Evolutionary conservation across 2,888 invertebrate genomes (phyloP), one percentile per base, ranked within the genome.

Genomic region (Plebejus anna): DNA sequence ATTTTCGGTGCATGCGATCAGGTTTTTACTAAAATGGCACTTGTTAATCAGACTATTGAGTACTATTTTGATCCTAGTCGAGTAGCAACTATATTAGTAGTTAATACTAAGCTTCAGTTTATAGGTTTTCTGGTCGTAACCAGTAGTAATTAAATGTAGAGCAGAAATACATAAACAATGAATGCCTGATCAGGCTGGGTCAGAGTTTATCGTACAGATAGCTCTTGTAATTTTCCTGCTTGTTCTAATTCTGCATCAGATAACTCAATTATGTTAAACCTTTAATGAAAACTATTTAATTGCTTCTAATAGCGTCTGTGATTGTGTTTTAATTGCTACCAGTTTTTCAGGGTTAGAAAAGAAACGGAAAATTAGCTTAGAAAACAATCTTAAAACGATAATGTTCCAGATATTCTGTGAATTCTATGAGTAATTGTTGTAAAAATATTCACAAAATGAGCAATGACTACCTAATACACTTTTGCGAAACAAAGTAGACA

Each of bases 171-270:
- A 78, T 77, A 76, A 78, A 79, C 79, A 79, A 77, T 76, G 73
- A 75, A 77, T 51, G 73, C 55, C 16, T 73, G 73, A 55, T 73
- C 76, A 71, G 57, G 47, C 76, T 75, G 81, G 90, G 86, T 89
- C 87, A 84, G 78, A 88, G 91, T 86, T 88, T 90, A 91, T 90
- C 91, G 77, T 77, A 55, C 80, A 82, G 82, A 82, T 84, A 81
- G 81, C 79, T 78, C 81, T 82, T 81, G 90, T 91, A 90, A 85
- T 90, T 91, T 91, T 91, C 91, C 91, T 88, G 85, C 85, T 87
- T 85, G 87, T 83, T 89, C 88, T 89, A 89, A 89, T 86, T 89
- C 87, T 86, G 88, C 81, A 83, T 82, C 81, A 83, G 81, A 84
- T 81, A 73, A 55, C 42, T 47, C 55, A 51, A 73, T 73, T 72